phyloP scores from a whole-genome alignment of 2,113 vertebrate genomes.

The Tauraco erythrolophus region DNA sequence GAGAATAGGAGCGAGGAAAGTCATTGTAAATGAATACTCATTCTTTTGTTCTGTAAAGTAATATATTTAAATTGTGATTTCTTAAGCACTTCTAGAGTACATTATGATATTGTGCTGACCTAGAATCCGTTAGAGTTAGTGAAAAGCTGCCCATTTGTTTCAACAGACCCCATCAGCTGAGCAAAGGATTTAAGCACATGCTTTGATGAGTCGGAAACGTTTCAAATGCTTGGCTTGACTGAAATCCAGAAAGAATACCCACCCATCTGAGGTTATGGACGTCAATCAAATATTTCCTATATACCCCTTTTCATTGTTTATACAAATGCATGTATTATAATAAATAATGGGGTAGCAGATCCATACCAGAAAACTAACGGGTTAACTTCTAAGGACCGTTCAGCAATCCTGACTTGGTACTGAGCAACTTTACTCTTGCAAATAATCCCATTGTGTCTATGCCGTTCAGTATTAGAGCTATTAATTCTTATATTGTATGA shows the following conservation, averaged over 20 bases:
- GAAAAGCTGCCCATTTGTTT: neutral
- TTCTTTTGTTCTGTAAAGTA: neutral
- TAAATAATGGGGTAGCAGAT: neutral
- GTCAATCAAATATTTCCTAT: neutral
- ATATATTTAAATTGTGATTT: constrained; percentile 7
- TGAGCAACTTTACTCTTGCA: neutral
- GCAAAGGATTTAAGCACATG: neutral
- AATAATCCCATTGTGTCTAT: neutral
- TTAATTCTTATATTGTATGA: neutral
- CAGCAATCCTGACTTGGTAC: neutral
- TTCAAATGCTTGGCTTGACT: neutral
- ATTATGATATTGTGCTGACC: neutral
- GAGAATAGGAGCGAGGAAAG: constrained; percentile 1
- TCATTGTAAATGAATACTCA: neutral
- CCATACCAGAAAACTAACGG: neutral
- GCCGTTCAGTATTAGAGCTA: neutral
- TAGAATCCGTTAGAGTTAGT: neutral
- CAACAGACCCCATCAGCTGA: neutral
- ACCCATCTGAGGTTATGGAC: neutral
- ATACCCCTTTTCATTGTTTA: neutral
- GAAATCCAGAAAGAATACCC: neutral
- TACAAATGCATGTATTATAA: neutral
- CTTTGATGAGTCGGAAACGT: neutral
- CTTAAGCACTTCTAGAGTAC: neutral
- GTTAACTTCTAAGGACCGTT: neutral